These are phyloP conservation scores for Chymomyza procnemis DNA, from an alignment of 2,888 invertebrate species.

Conservation along the genomic window DNA sequence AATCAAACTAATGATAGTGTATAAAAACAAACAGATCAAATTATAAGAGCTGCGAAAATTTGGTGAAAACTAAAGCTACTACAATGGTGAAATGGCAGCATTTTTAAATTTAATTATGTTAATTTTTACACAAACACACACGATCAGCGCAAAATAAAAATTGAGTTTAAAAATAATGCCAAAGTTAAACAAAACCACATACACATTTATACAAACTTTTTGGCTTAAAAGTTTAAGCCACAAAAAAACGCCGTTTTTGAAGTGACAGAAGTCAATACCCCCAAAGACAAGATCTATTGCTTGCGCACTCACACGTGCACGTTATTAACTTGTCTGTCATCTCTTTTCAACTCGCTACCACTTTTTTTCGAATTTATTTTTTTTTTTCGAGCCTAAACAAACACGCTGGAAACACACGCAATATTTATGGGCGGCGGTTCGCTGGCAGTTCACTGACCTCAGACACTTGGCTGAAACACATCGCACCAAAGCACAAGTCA, in stretches of 20 bases:
- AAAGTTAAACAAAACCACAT: slow-evolving; percentile 22
- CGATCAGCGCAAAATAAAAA: slow-evolving; percentile 22
- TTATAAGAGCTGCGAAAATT: neutral
- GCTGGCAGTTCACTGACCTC: slow-evolving; percentile 57
- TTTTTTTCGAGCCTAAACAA: slow-evolving; percentile 54
- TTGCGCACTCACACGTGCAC: slow-evolving; percentile 8
- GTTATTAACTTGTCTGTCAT: neutral
- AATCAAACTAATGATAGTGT: too few relatives aligned
- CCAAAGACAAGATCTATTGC: neutral
- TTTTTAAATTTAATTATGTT: slow-evolving; percentile 50
- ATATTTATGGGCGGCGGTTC: slow-evolving; percentile 21
- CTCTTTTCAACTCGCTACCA: neutral
- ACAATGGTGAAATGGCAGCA: neutral
- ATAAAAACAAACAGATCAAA: neutral
- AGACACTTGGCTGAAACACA: slow-evolving; percentile 31
- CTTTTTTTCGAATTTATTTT: neutral
- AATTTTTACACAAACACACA: slow-evolving; percentile 17
- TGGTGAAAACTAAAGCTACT: too few relatives aligned
- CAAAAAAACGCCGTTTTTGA: neutral
- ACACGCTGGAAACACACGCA: slow-evolving; percentile 45
- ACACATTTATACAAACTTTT: neutral
- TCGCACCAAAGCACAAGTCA: neutral
- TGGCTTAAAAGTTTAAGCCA: neutral
- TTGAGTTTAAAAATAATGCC: slow-evolving; percentile 21
- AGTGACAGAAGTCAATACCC: slow-evolving; percentile 22